Conservation (phyloP, 2,888 invertebrate genomes). For the Hanleya hanleyi region DNA sequence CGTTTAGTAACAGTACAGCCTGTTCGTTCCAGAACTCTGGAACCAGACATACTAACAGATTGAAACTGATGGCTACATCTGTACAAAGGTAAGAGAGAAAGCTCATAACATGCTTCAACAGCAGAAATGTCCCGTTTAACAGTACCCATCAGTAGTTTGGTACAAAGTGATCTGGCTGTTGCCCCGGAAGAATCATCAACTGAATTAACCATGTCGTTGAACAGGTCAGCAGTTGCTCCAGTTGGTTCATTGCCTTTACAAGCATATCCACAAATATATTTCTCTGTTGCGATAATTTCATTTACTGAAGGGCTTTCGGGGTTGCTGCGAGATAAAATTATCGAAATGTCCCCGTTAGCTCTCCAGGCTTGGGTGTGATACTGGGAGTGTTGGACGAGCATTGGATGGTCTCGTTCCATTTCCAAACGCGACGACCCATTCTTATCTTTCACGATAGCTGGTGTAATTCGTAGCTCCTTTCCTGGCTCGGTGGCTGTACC, state of each 20-base stretch:
- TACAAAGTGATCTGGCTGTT: conserved; percentile 31
- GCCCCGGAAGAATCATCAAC: conserved; percentile 9
- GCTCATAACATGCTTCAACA: conserved; percentile 31
- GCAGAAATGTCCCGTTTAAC: conserved; percentile 43
- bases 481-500: conserved; percentile 26
- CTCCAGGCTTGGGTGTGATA: conserved; percentile 44
- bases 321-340: conserved; percentile 40
- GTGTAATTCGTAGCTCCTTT: conserved; percentile 19
- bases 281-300: conserved; percentile 33
- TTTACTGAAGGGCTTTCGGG: conserved; percentile 39
- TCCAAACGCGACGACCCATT: conserved; percentile 41
- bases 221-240: conserved; percentile 37
- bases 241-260: conserved; percentile 46
- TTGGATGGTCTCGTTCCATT: conserved; percentile 46
- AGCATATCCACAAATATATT: conserved; percentile 36
- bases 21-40: conserved; percentile 27
- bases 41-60: conserved; percentile 37
- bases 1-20: conserved; percentile 34
- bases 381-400: conserved; percentile 41
- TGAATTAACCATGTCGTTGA: conserved; percentile 18
- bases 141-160: conserved; percentile 38
- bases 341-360: conserved; percentile 42
- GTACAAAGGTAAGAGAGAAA: conserved; percentile 33
- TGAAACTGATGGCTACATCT: conserved; percentile 34
- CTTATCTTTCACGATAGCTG: conserved; percentile 39